Evolutionary conservation across 2,888 invertebrate species (phyloP), one percentile per base, ranked within the genome.

Genomic region (Amiota mariae): DNA sequence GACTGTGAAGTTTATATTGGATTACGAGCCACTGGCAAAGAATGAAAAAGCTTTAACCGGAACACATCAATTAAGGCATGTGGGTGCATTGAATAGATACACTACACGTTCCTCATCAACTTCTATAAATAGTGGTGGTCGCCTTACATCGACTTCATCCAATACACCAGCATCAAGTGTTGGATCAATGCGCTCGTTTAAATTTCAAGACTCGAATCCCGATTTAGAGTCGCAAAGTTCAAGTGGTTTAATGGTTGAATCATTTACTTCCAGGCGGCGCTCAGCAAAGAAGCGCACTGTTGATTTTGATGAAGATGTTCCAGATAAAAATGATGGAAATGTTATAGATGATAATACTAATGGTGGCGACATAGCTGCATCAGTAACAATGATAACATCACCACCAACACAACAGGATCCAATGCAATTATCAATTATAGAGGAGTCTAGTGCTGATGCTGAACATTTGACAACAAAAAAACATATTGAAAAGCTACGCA

Each of bases 401-500:
- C 8, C 72, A 48, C 15, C 76, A 4, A 66, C 18, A 12, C 48
- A 48, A 61, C 61, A 49, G 51, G 57, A 57, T 57, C 71, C 86
- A 89, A 88, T 74, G 82, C 56, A 47, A 12, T 51, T 84, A 13
- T 72, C 66, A 18, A 15, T 72, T 9, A 70, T 61, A 88, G 89
- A 20, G 84, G 75, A 67, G 36, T 3, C 57, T 9, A 51, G 68
- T 8, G 36, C 36, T 36, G 77, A 79, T 36, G 70, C 75, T 12
- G 78, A 92, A 71, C 92, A 93, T 82, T 87, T 93, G 74, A 92
- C 92, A 80, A 92, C 92, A 0, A 93, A 93, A 79, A 91, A 91
- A 77, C 91, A 92, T 85, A 91, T 94, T 74, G 91, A 93, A 78
- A 90, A 89, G 24, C 81, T 93, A 18, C 89, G 93, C 13, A 88